Base-by-base conservation (phyloP, 2,113 vertebrate species). In the Coptodon rendalli region DNA sequence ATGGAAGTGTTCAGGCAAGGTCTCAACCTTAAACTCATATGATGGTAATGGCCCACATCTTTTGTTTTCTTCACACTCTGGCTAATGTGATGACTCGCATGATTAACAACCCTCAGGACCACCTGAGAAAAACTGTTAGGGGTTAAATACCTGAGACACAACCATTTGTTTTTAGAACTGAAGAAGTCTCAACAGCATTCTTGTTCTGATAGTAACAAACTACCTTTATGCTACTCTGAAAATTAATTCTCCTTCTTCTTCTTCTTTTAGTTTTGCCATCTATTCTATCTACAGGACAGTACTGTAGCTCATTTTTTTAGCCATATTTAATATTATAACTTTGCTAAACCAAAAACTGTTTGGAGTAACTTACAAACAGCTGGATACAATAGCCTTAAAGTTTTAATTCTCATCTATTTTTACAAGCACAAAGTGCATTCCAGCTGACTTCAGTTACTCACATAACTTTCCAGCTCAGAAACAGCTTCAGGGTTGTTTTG, bases 351-450 rank as follows among this genome's bases (percentile, higher is more conserved):
- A 19, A 59, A 50, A 63, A 17, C 7, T 80, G 6, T 54, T 96
- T 0, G 98, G 98, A 89, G 31, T 56, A 34, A 50, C 17, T 40
- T 14, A 2, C 53, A 2, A 45, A 66, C 0, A 53, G 9, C 1
- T 78, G 61, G 19, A 5, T 88, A 85, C 13, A 57, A 9, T 12
- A 79, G 1, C 14, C 14, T 4, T 12, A 2, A 78, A 22, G 14
- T 29, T 8, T 9, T 3, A 11, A n/a, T 7, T 9, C 0, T 3
- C 3, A 2, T 38, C 38, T 83, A 3, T 1, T 43, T 36, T 84
- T 83, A 13, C 76, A 29, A 14, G 24, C 19, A 1, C 5, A 59
- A 40, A 68, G 22, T 4, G 1, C 9, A 24, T 87, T 87, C 14
- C 59, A 27, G 2, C 13, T 13, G 13, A 3, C 38, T 78, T 79